These are phyloP conservation scores for Pecten maximus DNA, from an alignment of 2,888 invertebrate species.

Conservation along the genomic window DNA sequence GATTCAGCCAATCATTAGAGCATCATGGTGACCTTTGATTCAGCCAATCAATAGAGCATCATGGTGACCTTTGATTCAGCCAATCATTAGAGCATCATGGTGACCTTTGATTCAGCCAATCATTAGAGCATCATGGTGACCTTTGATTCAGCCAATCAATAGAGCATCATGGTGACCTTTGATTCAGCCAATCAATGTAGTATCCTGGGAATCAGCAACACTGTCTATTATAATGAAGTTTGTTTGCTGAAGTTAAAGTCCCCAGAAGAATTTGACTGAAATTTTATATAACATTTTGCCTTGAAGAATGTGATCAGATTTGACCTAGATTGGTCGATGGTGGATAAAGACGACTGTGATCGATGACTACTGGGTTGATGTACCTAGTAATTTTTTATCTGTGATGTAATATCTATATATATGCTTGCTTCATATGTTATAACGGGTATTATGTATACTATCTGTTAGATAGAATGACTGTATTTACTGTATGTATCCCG, in stretches of 20 bases:
- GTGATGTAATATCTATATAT: slow-evolving; percentile 10
- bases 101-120: too few species aligned
- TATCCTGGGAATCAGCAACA: not conserved
- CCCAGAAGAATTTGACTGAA: not conserved
- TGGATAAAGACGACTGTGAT: not conserved
- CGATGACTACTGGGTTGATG: not conserved
- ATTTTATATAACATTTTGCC: not conserved
- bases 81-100: too few species aligned
- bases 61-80: too few species aligned
- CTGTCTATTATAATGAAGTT: not conserved
- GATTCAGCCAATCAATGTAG: too few species aligned
- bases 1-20: not conserved
- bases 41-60: too few species aligned
- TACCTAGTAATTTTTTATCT: slow-evolving; percentile 10
- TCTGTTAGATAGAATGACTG: too few species aligned
- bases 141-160: too few species aligned
- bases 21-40: too few species aligned
- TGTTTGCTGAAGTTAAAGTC: not conserved
- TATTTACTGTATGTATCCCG: too few species aligned
- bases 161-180: too few species aligned
- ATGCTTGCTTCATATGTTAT: not conserved
- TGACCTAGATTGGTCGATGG: not conserved
- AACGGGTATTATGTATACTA: not conserved
- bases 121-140: too few species aligned
- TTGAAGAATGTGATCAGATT: not conserved